Evolutionary conservation across 2,113 vertebrate genomes (phyloP).

Genomic region (Sigmodon hispidus): DNA sequence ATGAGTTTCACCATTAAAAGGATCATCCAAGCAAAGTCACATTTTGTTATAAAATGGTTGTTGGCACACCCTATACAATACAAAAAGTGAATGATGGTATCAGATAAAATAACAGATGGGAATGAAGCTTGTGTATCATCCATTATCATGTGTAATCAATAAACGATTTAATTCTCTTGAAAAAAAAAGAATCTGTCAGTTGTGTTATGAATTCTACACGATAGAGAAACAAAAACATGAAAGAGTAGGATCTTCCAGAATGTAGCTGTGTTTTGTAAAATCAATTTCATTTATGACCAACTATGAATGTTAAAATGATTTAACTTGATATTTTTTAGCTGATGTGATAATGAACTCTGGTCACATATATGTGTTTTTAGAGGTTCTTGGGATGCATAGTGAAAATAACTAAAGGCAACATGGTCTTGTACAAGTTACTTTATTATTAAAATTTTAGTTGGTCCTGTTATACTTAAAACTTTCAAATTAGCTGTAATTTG

Average conservation of each 20-base stretch:
- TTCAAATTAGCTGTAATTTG: neutral
- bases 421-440: neutral
- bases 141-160: too few species aligned
- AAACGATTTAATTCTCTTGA: too few species aligned
- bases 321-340: neutral
- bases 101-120: too few species aligned
- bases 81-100: too few species aligned
- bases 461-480: neutral
- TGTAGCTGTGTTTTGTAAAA: neutral
- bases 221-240: neutral
- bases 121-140: too few species aligned
- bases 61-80: too few species aligned
- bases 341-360: neutral
- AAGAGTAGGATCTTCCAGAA: neutral
- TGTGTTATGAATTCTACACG: neutral
- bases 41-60: too few species aligned
- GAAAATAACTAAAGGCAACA: neutral
- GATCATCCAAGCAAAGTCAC: too few species aligned
- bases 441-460: neutral
- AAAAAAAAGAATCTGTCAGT: neutral
- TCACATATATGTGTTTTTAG: neutral
- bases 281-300: neutral
- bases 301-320: neutral
- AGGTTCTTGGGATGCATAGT: too few species aligned
- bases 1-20: too few species aligned